phyloP scores from a whole-genome alignment of 2,797 vertebrate species.

The Antrozous pallidus region DNA sequence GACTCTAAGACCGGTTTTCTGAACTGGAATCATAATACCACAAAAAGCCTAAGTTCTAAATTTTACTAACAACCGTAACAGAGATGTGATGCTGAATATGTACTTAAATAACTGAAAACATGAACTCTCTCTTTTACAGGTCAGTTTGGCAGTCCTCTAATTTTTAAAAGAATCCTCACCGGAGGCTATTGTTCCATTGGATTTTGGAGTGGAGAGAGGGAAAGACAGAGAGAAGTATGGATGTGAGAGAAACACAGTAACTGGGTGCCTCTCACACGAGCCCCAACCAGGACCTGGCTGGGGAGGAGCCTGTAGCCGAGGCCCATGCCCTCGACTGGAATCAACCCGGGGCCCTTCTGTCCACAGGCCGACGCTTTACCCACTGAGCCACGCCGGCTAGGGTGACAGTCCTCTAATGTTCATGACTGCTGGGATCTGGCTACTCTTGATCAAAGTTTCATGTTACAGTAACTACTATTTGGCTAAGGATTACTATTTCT shows the following conservation, averaged over 20 bases:
- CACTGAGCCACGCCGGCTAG: no score
- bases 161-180: no score
- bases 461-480: not conserved
- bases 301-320: no score
- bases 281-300: no score
- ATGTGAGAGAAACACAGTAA: no score
- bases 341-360: no score
- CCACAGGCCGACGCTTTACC: no score
- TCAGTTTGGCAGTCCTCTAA: not conserved
- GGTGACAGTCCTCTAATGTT: not conserved
- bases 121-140: not conserved
- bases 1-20: not conserved
- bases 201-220: no score
- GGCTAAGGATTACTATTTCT: slow-evolving; percentile 3
- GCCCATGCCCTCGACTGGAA: no score
- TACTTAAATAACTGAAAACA: not conserved
- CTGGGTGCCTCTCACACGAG: no score
- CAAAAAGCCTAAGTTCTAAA: not conserved
- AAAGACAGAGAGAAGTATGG: no score
- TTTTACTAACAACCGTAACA: not conserved
- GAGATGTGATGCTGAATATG: not conserved
- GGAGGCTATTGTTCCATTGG: no score
- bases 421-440: not conserved
- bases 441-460: not conserved
- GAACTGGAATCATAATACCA: not conserved